Base-by-base conservation (phyloP, 1,140 invertebrate species). In the Macrotrachela quadricornifera region DNA sequence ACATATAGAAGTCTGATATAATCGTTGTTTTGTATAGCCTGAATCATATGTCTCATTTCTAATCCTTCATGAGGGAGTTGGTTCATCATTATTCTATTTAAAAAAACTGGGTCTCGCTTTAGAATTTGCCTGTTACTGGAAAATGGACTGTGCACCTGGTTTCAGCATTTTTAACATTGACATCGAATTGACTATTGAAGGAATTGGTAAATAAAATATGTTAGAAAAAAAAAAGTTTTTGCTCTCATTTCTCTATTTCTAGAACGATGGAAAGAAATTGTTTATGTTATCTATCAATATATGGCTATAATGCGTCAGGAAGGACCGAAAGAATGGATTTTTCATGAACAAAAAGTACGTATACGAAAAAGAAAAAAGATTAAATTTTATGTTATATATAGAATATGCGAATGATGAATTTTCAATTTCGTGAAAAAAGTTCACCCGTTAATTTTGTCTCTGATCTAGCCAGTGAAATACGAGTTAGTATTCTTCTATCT, bases 41-140 rank as follows among this genome's bases (percentile, higher is more conserved):
- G n/a, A n/a, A n/a, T n/a, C n/a, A n/a, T n/a, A n/a, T 90, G 76
- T 78, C 78, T 80, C 82, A 13, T 84, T 95, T 71, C 73, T 96
- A 46, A 75, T 97, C 61, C 90, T 87, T 0, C 91, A 96, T 67
- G 90, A 96, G 74, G 87, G 90, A 9, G 77, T 82, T 45, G 90
- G 90, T 11, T 94, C 87, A 63, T 72, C 96, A 41, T 71, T 96
- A 46, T 84, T 87, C 6, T 79, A 81, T 37, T 73, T 97, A 8
- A 90, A 87, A 64, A 70, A 74, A 9, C 74, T 75, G 72, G 84
- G 87, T n/a, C 37, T 96, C 87, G 88, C 85, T 83, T 30, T 92
- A 86, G 67, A 80, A 78, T 59, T 66, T 96, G 14, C 71, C 80
- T 41, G 80, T n/a, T n/a, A n/a, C 80, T 10, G 86, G 85, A 0